Base-by-base conservation (phyloP, 2,888 invertebrate genomes). In the Elmis aenea region DNA sequence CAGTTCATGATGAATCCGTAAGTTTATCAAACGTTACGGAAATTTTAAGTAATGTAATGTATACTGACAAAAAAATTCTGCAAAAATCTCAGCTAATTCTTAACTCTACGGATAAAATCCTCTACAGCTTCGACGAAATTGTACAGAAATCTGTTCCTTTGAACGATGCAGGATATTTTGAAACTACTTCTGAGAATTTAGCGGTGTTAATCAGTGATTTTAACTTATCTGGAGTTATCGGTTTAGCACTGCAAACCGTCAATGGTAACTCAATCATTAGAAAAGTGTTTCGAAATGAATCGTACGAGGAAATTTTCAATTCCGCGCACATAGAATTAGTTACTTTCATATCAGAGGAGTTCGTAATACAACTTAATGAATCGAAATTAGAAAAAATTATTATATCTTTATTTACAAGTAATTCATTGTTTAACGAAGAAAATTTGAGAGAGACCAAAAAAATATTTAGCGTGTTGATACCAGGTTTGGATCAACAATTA, bases 381-480 rank as follows among this genome's bases (percentile, higher is more conserved):
- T n/a, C n/a, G n/a, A n/a, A n/a, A n/a, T n/a, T n/a, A n/a, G n/a
- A n/a, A n/a, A 28, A 4, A 1, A 25, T 39, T 11, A 33, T 42
- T n/a, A 35, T 25, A 3, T 25, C 42, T 2, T 33, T 42, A 25
- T 47, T 29, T 21, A n/a, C 37, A 11, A 43, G 42, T 13, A 38
- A 47, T 21, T 33, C 36, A 3, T 21, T 50, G 8, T 50, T 50
- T 23, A 36, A 42, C 13, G 31, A 13, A 2, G 10, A 34, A 9
- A 20, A 32, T 6, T 29, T 31, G 5, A n/a, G 4, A 9, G 69
- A 72, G 26, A 71, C 71, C 18, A 73, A 75, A 45, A 69, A 72
- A 13, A 70, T 78, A 10, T 60, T 78, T 22, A 76, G 77, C 18
- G 61, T 79, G 16, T 68, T 75, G 1, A 65, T 78, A 34, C 76